Percentiles rank a stretch among this genome's conserved stretches.
Evolutionary conservation across 2,113 vertebrate species (phyloP).

Genomic region (Bujurquina vittata): DNA sequence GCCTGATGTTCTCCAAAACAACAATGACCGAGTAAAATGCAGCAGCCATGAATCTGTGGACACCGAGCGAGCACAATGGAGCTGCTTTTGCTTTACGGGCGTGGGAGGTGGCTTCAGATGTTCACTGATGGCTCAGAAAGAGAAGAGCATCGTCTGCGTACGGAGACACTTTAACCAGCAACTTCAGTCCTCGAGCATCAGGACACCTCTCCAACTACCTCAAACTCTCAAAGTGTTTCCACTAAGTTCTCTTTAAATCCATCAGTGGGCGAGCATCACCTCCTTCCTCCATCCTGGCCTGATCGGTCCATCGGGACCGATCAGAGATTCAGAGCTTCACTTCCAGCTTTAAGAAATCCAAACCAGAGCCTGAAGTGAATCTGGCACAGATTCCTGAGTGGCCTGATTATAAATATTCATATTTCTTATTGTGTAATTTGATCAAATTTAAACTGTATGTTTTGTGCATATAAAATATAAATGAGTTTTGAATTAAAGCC

Average conservation of each 20-base stretch:
- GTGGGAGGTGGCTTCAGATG: not conserved
- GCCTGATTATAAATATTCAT: not conserved
- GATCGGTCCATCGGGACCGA: no score
- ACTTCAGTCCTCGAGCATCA: no score
- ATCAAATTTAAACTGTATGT: not conserved
- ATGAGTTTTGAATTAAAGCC: not conserved
- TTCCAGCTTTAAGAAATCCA: not conserved
- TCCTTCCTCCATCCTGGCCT: no score
- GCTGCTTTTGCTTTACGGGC: not conserved
- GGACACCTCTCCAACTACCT: not conserved
- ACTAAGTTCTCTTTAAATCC: not conserved
- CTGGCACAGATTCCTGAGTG: not conserved
- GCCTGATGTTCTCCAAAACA: not conserved
- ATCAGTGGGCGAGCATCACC: rapidly evolving
- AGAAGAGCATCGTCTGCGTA: not conserved
- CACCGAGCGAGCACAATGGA: not conserved
- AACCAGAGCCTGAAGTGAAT: not conserved
- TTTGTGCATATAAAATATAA: not conserved
- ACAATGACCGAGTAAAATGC: not conserved
- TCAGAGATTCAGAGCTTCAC: not conserved
- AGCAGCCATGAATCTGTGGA: not conserved
- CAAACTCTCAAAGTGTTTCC: not conserved
- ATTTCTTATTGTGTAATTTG: not conserved
- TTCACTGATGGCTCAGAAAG: not conserved
- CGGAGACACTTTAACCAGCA: not conserved